phyloP scores from a whole-genome alignment of 2,888 invertebrate species.

The Napeogenes inachia region DNA sequence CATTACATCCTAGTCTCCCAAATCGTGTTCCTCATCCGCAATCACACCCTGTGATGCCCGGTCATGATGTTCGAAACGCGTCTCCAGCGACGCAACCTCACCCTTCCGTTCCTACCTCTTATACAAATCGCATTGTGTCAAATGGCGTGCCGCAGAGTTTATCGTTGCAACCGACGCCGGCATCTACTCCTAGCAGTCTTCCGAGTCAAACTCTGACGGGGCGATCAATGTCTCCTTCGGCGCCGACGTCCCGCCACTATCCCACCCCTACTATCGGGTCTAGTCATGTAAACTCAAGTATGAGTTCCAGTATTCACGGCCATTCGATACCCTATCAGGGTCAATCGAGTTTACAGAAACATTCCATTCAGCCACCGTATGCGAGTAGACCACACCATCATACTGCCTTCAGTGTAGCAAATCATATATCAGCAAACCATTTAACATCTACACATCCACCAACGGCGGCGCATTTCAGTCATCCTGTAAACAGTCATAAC shows the following conservation, averaged over 20 bases:
- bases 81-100: constrained; percentile 42
- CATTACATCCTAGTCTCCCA: constrained; percentile 53
- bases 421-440: constrained; percentile 75
- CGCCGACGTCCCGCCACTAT: constrained; percentile 60
- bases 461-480: constrained; percentile 60
- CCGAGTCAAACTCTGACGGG: constrained; percentile 61
- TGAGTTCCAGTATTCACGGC: constrained; percentile 67
- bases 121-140: constrained; percentile 49
- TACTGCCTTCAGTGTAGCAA: constrained; percentile 62
- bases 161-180: constrained; percentile 51
- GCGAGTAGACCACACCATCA: constrained; percentile 64
- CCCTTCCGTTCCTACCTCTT: constrained; percentile 65
- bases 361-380: constrained; percentile 68
- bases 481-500: constrained; percentile 62
- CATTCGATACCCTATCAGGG: constrained; percentile 67
- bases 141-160: constrained; percentile 49
- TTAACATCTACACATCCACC: constrained; percentile 64
- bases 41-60: constrained; percentile 57
- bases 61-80: constrained; percentile 55
- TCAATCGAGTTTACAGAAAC: constrained; percentile 71
- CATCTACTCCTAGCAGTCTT: constrained; percentile 62
- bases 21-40: constrained; percentile 52
- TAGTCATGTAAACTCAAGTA: constrained; percentile 73
- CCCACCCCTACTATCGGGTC: constrained; percentile 68
- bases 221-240: constrained; percentile 57